Conservation (phyloP, 2,888 invertebrate species). For the Idaea biselata region DNA sequence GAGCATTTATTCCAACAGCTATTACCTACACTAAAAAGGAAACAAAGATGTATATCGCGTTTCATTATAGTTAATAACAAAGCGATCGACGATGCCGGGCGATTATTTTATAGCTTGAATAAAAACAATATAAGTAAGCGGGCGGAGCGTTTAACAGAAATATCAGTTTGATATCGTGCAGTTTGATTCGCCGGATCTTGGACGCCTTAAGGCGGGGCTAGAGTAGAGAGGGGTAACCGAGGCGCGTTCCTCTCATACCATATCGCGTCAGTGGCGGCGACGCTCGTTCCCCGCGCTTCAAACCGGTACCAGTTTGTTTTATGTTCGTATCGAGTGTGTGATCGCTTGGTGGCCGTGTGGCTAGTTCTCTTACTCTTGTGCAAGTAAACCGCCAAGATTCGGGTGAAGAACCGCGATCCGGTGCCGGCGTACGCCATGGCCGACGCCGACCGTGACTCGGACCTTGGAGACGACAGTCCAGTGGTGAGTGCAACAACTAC, state of each 20-base stretch:
- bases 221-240: slow-evolving; percentile 52
- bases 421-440: slow-evolving; percentile 92
- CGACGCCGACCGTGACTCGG: slow-evolving; percentile 84
- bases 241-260: slow-evolving; percentile 54
- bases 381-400: slow-evolving; percentile 86
- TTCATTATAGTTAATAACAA: slow-evolving; percentile 48
- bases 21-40: slow-evolving; percentile 40
- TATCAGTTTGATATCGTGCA: slow-evolving; percentile 76
- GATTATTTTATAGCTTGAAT: slow-evolving; percentile 75
- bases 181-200: slow-evolving; percentile 74
- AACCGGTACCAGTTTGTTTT: slow-evolving; percentile 35
- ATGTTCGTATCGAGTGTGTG: slow-evolving; percentile 62
- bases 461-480: slow-evolving; percentile 87
- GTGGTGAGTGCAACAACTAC: slow-evolving; percentile 81
- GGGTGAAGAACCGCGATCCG: slow-evolving; percentile 93
- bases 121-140: slow-evolving; percentile 73
- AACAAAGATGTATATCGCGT: slow-evolving; percentile 41
- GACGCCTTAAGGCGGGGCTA: slow-evolving; percentile 74
- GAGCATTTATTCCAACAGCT: slow-evolving; percentile 35
- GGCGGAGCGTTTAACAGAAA: slow-evolving; percentile 71
- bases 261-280: slow-evolving; percentile 55
- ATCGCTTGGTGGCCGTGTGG: slow-evolving; percentile 57
- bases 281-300: slow-evolving; percentile 46
- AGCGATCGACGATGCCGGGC: slow-evolving; percentile 48
- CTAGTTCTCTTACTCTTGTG: slow-evolving; percentile 55